These are phyloP conservation scores for Pseudomyrmex cubaensis DNA, from an alignment of 1,140 invertebrate genomes.

Conservation along the genomic window DNA sequence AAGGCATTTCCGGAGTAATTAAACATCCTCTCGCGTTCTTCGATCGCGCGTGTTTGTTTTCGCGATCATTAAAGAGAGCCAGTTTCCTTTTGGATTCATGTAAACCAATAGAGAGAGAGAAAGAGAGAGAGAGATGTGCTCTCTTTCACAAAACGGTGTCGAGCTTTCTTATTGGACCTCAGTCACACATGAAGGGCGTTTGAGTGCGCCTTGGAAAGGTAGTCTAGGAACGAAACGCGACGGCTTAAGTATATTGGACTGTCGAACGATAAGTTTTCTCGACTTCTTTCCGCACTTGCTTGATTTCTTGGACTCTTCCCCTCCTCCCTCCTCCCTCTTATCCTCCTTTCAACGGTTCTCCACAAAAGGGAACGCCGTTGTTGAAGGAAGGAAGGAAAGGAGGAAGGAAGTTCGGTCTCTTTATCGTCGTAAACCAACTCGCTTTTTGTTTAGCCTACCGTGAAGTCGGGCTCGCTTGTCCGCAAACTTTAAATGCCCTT, in stretches of 20 bases:
- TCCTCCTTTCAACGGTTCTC: slow-evolving; percentile 21
- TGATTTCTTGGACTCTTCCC: slow-evolving; percentile 7
- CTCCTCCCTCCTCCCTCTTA: background rate
- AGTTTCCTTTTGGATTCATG: slow-evolving; percentile 5
- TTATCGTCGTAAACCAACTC: slow-evolving; percentile 46
- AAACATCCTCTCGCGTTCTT: slow-evolving; percentile 18
- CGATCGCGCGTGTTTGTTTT: slow-evolving; percentile 34
- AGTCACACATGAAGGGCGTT: slow-evolving; percentile 31
- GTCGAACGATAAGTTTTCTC: slow-evolving; percentile 51
- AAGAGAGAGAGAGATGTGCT: too few relatives aligned
- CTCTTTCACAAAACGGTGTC: slow-evolving; percentile 5
- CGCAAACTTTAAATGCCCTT: slow-evolving; percentile 62
- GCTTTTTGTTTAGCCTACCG: slow-evolving; percentile 54
- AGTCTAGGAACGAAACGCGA: background rate
- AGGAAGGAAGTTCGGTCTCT: slow-evolving; percentile 32
- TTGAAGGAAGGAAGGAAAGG: slow-evolving; percentile 16
- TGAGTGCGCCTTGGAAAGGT: slow-evolving; percentile 7
- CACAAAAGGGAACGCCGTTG: slow-evolving; percentile 5
- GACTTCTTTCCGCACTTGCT: slow-evolving; percentile 33
- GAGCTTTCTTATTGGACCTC: slow-evolving; percentile 50
- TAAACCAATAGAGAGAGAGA: too few relatives aligned
- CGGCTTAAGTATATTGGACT: slow-evolving; percentile 48
- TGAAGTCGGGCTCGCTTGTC: slow-evolving; percentile 52
- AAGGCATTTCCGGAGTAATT: slow-evolving; percentile 43
- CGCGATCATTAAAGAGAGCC: slow-evolving; percentile 15